Conservation (phyloP, 1,140 invertebrate species). For the Drosophila varians region DNA sequence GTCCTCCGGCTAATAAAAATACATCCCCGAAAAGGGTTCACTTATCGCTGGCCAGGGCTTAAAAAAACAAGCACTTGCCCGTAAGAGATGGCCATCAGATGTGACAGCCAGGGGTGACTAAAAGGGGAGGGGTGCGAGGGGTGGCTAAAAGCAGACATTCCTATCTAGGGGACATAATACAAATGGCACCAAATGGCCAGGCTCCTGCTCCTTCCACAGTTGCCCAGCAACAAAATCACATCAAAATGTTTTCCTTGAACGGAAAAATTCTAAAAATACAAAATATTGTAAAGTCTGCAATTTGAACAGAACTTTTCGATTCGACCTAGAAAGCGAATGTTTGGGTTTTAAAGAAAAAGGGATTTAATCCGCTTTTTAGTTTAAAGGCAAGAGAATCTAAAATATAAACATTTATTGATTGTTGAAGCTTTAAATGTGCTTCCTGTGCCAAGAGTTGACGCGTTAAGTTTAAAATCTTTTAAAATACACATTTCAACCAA, state of each 20-base stretch:
- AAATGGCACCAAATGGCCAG: conserved; percentile 30
- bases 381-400: too few relatives aligned
- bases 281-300: conserved; percentile 14
- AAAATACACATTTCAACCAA: background rate
- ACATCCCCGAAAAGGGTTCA: conserved; percentile 29
- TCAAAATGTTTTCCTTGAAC: conserved; percentile 14
- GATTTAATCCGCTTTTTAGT: conserved; percentile 39
- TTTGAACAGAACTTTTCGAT: conserved; percentile 18
- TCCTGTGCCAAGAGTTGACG: too few relatives aligned
- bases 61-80: conserved; percentile 18
- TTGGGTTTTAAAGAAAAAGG: background rate
- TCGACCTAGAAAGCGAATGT: background rate
- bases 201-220: conserved; percentile 7
- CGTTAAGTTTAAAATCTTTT: background rate
- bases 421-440: too few relatives aligned
- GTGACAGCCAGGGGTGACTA: conserved; percentile 21
- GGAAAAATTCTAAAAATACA: conserved; percentile 22
- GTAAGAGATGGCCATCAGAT: conserved; percentile 32
- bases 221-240: conserved; percentile 14
- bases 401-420: too few relatives aligned
- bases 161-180: conserved; percentile 11
- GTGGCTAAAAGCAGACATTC: conserved; percentile 17
- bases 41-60: conserved; percentile 21
- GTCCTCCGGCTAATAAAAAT: conserved; percentile 32
- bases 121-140: too few relatives aligned